Conservation (phyloP, 2,113 vertebrate genomes). For the Perca schrenkii region DNA sequence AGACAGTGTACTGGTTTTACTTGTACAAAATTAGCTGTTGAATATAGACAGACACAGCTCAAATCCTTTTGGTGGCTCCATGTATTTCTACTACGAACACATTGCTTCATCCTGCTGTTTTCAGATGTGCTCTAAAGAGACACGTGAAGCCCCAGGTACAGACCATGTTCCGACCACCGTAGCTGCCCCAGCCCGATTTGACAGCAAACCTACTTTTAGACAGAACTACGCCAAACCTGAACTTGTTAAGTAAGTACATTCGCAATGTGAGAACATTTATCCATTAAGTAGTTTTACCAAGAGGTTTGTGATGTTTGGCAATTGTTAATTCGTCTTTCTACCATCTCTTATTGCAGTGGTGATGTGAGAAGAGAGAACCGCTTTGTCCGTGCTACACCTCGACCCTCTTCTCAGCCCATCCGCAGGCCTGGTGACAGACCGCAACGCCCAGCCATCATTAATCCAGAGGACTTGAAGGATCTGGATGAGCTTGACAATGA, state of each 20-base stretch:
- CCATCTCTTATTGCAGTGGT: constrained; percentile 69
- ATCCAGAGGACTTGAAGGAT: constrained; percentile 95
- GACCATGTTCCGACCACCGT: constrained; percentile 86
- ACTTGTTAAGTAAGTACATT: constrained; percentile 90
- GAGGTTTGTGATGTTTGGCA: background rate
- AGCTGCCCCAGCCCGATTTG: constrained; percentile 90
- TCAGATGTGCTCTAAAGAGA: constrained; percentile 97
- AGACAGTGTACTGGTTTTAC: background rate
- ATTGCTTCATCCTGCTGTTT: constrained; percentile 21
- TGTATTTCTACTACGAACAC: background rate
- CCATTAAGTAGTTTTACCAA: background rate
- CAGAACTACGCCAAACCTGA: constrained; percentile 89
- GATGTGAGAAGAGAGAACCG: constrained; percentile 89
- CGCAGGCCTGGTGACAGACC: constrained; percentile 88
- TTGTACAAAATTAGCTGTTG: background rate
- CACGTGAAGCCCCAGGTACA: constrained; percentile 85
- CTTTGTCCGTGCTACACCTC: constrained; percentile 80
- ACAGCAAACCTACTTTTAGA: constrained; percentile 91
- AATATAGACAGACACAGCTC: background rate
- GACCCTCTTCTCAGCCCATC: constrained; percentile 86
- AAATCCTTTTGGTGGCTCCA: background rate
- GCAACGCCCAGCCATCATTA: constrained; percentile 93
- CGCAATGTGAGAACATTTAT: background rate
- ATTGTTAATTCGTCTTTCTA: background rate
- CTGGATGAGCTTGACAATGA: constrained; percentile 96